Evolutionary conservation across 2,888 invertebrate species (phyloP), one percentile per base, ranked within the genome.

Genomic region (Drosophila paramelanica): DNA sequence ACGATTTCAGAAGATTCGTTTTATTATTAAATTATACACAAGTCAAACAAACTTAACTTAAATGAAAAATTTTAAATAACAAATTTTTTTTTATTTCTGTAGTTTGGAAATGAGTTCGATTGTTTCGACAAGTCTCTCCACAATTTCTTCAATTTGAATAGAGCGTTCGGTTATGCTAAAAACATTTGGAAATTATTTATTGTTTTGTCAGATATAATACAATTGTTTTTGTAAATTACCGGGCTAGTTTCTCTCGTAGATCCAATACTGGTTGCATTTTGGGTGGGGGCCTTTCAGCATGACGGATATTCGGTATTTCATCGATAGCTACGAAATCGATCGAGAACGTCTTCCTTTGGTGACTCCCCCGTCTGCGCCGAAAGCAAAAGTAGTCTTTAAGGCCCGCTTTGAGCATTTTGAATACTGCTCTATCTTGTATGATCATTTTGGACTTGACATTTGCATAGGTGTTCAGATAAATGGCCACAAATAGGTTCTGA

Each of bases 401-500:
- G 11, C 53, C 50, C 23, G 11, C 6, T 6, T 2, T 8, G 1
- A 70, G 13, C 50, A 73, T 59, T 17, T 31, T 8, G 1, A 52
- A 14, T 1, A 75, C 42, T 3, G 45, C 5, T 1, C n/a, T 14
- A 33, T 73, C 76, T 0, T 27, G 25, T 3, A 70, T 13, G 8
- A 36, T n/a, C 17, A 38, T 1, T 2, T 36, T 38, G 20, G 25
- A 38, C 27, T 64, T 61, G 3, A 53, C 43, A 13, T 59, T 47
- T 0, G 47, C 7, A 27, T 64, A 56, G 14, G 39, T 10, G 3
- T 43, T 11, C 39, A 73, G n/a, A 11, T 56, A 47, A n/a, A 73
- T 59, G 5, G 70, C 76, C 14, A 64, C 39, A 59, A 75, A 70
- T 0, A 73, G 10, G 23, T 64, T 59, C 73, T 73, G 5, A 13